Conservation (phyloP, 2,113 vertebrate species). For the Bungarus multicinctus region DNA sequence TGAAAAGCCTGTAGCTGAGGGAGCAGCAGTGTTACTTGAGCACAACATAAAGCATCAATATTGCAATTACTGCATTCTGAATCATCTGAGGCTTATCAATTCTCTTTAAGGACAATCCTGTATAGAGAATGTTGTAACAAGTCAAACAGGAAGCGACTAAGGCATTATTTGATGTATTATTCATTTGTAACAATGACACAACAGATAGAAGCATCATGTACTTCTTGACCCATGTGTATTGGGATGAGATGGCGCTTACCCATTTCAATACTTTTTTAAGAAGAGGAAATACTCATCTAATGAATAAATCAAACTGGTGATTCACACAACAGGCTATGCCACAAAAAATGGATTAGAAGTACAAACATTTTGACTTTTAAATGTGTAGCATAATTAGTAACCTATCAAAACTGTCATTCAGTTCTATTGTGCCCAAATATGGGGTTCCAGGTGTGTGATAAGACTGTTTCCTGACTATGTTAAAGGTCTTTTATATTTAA, state of each 20-base stretch:
- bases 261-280: background rate
- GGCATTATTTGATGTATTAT: background rate
- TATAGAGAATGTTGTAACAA: background rate
- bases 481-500: background rate
- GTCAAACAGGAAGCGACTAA: background rate
- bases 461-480: background rate
- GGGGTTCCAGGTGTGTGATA: background rate
- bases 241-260: background rate
- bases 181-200: background rate
- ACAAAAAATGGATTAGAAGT: background rate
- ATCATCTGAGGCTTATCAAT: background rate
- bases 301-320: background rate
- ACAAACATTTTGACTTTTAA: background rate
- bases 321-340: background rate
- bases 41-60: background rate
- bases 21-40: background rate
- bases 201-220: background rate
- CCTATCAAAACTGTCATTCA: background rate
- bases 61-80: background rate
- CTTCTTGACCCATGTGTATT: background rate
- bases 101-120: background rate
- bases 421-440: background rate
- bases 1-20: background rate
- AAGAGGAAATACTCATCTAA: background rate
- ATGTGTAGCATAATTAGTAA: background rate